These are phyloP conservation scores for Glandiceps talaboti DNA, from an alignment of 53 echinoderm and acorn worm species.

Conservation along the genomic window DNA sequence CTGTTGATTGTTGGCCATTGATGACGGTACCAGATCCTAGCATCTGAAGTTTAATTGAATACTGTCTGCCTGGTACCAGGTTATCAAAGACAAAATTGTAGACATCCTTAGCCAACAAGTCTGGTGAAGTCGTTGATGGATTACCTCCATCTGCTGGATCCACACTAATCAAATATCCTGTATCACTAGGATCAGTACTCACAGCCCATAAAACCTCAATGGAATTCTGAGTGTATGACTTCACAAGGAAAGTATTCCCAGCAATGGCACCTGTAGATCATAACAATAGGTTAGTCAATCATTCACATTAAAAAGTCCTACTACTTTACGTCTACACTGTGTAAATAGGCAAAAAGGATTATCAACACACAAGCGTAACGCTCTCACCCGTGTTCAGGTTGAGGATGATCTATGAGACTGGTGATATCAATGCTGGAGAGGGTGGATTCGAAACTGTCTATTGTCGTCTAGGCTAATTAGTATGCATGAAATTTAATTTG, in stretches of 20 bases:
- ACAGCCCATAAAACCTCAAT: neutral
- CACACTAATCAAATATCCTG: neutral
- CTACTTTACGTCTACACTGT: too few species aligned
- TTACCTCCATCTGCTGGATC: neutral
- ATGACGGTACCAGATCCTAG: neutral
- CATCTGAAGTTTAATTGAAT: conserved; percentile 18
- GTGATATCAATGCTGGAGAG: too few species aligned
- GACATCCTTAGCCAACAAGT: neutral
- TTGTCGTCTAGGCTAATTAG: too few species aligned
- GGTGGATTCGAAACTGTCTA: too few species aligned
- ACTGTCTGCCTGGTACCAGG: conserved; percentile 33
- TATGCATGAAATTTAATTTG: too few species aligned
- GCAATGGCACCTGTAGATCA: neutral
- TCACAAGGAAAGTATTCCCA: neutral
- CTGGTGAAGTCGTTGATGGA: neutral
- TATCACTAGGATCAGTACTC: neutral
- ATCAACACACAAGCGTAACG: too few species aligned
- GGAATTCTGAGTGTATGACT: neutral
- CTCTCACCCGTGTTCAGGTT: too few species aligned
- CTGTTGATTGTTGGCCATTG: neutral
- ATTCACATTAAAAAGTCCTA: too few species aligned
- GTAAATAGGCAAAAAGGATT: too few species aligned
- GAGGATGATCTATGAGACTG: too few species aligned
- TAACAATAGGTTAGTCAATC: too few species aligned
- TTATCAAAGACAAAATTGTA: neutral